phyloP scores from a whole-genome alignment of 2,888 invertebrate genomes.

The Dendrolimus houi region DNA sequence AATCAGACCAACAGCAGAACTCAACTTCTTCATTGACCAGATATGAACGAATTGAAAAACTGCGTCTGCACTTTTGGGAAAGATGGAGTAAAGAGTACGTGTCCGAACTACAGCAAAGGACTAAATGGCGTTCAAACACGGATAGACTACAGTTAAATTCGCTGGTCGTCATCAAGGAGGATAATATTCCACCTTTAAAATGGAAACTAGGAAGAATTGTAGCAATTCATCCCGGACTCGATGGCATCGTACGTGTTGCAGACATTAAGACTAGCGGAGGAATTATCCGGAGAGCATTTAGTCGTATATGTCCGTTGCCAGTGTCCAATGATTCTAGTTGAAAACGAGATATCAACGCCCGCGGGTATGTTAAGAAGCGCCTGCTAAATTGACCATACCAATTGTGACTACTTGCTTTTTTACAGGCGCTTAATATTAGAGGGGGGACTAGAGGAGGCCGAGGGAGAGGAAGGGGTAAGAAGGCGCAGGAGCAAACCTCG shows the following conservation, averaged over 20 bases:
- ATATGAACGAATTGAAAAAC: conserved; percentile 7
- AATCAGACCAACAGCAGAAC: not conserved
- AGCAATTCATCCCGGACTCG: conserved; percentile 8
- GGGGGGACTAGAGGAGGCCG: too few relatives aligned
- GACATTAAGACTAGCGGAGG: conserved; percentile 12
- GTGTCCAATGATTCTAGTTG: too few relatives aligned
- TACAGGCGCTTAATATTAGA: too few relatives aligned
- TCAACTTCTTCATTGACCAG: not conserved
- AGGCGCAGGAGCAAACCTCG: too few relatives aligned
- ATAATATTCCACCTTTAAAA: conserved; percentile 5
- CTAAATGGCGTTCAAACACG: conserved; percentile 13
- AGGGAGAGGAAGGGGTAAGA: too few relatives aligned
- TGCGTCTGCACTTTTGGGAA: conserved; percentile 11
- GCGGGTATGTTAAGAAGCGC: too few relatives aligned
- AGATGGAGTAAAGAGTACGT: conserved; percentile 16
- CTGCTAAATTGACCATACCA: too few relatives aligned
- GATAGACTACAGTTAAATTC: conserved; percentile 4
- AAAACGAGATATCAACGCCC: too few relatives aligned
- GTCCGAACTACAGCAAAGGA: conserved; percentile 14
- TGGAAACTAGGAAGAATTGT: conserved; percentile 16
- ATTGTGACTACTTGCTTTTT: too few relatives aligned
- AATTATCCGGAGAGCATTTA: conserved; percentile 6
- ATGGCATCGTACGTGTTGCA: conserved; percentile 15
- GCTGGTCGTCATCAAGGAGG: conserved; percentile 12
- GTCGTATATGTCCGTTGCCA: too few relatives aligned